Evolutionary conservation across 1,140 invertebrate species (phyloP).

Genomic region (Procambarus virginalis): DNA sequence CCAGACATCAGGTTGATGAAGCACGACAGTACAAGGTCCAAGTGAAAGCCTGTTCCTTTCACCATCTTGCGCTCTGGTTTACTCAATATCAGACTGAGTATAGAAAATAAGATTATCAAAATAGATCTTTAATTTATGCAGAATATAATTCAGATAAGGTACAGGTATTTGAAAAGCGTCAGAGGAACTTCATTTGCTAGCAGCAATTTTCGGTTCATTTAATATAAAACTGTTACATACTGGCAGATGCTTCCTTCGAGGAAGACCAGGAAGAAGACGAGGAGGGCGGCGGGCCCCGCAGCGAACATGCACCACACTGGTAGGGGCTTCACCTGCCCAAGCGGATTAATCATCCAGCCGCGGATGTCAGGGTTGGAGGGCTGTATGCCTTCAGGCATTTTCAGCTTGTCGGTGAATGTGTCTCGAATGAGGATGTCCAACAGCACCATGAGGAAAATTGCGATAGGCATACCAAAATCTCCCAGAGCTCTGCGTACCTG

Average conservation of each 20-base stretch:
- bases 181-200: too few species aligned
- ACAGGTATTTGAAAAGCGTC: too few species aligned
- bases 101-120: background rate
- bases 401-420: slow-evolving; percentile 89
- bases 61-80: slow-evolving; percentile 93
- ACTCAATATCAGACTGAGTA: slow-evolving; percentile 87
- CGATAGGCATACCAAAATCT: slow-evolving; percentile 97
- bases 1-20: slow-evolving; percentile 86
- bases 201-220: too few species aligned
- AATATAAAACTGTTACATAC: slow-evolving; percentile 77
- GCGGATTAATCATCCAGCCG: slow-evolving; percentile 88
- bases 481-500: slow-evolving; percentile 91
- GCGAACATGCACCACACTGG: slow-evolving; percentile 86
- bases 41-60: slow-evolving; percentile 96
- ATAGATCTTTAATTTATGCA: too few species aligned
- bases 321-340: slow-evolving; percentile 78
- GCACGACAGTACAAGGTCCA: slow-evolving; percentile 94
- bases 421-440: slow-evolving; percentile 85
- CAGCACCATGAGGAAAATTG: slow-evolving; percentile 92
- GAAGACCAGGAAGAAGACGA: slow-evolving; percentile 96
- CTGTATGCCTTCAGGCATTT: slow-evolving; percentile 87
- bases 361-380: slow-evolving; percentile 83
- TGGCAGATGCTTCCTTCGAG: slow-evolving; percentile 98
- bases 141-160: too few species aligned
- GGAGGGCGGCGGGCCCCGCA: slow-evolving; percentile 88